Conservation (phyloP, 1,140 invertebrate species). For the Macrosteles quadrilineatus region DNA sequence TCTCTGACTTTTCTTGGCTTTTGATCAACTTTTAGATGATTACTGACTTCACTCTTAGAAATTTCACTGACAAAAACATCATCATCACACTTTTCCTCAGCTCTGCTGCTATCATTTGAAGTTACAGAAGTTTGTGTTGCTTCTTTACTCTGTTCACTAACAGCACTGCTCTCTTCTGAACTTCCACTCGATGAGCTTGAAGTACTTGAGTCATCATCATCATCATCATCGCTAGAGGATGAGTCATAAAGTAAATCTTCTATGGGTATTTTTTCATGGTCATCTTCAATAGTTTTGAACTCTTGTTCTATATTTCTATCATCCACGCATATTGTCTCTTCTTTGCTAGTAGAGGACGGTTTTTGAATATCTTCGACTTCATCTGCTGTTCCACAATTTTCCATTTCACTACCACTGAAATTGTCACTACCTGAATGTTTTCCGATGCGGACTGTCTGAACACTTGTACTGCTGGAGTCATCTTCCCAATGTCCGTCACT, state of each 20-base stretch:
- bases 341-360: not conserved
- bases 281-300: conserved; percentile 14
- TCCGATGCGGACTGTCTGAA: conserved; percentile 42
- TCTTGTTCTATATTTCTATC: conserved; percentile 29
- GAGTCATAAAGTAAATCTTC: conserved; percentile 10
- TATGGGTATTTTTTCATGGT: conserved; percentile 5
- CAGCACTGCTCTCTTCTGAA: conserved; percentile 31
- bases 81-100: conserved; percentile 30
- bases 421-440: conserved; percentile 29
- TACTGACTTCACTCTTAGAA: conserved; percentile 15
- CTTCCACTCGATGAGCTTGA: conserved; percentile 42
- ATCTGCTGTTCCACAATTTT: conserved; percentile 31
- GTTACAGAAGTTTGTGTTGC: conserved; percentile 2
- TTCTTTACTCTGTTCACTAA: conserved; percentile 28
- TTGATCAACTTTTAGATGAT: conserved; percentile 23
- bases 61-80: conserved; percentile 19
- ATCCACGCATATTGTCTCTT: not conserved
- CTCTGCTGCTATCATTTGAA: not conserved
- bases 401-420: conserved; percentile 34
- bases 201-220: conserved; percentile 31
- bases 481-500: conserved; percentile 42
- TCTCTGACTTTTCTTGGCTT: conserved; percentile 36
- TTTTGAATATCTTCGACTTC: conserved; percentile 10
- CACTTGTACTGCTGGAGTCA: conserved; percentile 45
- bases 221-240: conserved; percentile 32